Percentiles rank a stretch among this genome's conserved stretches.
phyloP scores from a whole-genome alignment of 2,888 invertebrate genomes.

The Apodemia hepburni region DNA sequence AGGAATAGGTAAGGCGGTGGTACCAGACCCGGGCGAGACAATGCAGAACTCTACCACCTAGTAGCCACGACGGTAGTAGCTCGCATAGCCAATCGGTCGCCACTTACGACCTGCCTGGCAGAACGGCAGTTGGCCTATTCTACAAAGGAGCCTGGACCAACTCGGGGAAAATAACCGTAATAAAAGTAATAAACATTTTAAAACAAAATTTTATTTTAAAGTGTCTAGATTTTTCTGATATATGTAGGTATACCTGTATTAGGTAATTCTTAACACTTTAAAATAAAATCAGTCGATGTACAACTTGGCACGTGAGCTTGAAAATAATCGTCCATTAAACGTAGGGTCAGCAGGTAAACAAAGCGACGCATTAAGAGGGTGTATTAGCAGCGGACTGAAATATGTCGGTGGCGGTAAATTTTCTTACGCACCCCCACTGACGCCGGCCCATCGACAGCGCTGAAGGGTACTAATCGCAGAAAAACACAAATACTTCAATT shows the following conservation, averaged over 20 bases:
- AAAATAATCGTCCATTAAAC: constrained; percentile 39
- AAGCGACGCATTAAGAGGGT: constrained; percentile 76
- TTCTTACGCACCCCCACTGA: constrained; percentile 74
- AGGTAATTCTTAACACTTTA: not conserved
- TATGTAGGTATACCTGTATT: not conserved
- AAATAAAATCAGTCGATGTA: constrained; percentile 1
- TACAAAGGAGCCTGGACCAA: no score
- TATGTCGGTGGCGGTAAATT: constrained; percentile 77
- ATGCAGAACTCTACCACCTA: no score
- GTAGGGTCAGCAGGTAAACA: constrained; percentile 78
- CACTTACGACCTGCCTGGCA: no score
- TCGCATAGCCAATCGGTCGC: no score
- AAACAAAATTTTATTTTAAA: no score
- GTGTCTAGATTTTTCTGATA: no score
- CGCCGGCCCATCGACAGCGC: constrained; percentile 70
- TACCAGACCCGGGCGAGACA: no score
- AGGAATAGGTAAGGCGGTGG: no score
- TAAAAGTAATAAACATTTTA: no score
- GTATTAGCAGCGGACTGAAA: constrained; percentile 75
- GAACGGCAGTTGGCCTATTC: no score
- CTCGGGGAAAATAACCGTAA: no score
- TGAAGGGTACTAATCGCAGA: constrained; percentile 61
- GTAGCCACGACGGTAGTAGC: no score
- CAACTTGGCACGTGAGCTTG: constrained; percentile 16
- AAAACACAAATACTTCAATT: constrained; percentile 22